phyloP scores from a whole-genome alignment of 2,113 vertebrate genomes.

The Callipepla squamata region DNA sequence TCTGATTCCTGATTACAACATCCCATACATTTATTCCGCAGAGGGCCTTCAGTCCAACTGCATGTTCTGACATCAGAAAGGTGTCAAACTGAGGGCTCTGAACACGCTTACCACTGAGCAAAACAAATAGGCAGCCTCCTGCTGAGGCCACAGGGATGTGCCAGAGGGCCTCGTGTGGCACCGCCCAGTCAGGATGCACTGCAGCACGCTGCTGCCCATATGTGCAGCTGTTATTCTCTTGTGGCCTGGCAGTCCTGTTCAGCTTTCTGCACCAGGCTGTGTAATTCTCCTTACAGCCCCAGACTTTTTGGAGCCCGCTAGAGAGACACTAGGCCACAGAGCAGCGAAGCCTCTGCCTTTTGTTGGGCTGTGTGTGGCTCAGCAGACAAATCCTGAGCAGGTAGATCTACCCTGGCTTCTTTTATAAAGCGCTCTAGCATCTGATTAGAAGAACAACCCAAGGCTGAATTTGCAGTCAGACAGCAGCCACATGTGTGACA shows the following conservation, averaged over 20 bases:
- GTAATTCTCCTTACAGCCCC: background rate
- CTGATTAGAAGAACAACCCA: background rate
- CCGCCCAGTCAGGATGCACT: background rate
- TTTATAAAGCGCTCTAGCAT: background rate
- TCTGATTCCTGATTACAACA: background rate
- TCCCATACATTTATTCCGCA: background rate
- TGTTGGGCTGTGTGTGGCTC: background rate
- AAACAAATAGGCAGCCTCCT: background rate
- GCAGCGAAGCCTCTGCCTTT: background rate
- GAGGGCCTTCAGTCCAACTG: background rate
- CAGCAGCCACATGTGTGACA: rapidly evolving
- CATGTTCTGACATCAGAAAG: background rate
- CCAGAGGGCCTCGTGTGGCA: background rate
- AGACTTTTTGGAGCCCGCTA: background rate
- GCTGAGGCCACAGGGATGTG: background rate
- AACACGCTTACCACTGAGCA: background rate
- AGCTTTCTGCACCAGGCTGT: background rate
- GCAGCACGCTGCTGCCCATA: background rate
- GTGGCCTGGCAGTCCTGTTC: background rate
- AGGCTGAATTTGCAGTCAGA: background rate
- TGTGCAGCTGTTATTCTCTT: background rate
- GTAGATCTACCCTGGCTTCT: background rate
- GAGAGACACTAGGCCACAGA: background rate
- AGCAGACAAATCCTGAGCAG: rapidly evolving
- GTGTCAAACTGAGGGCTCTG: background rate